Evolutionary conservation across 2,113 vertebrate genomes (phyloP), one percentile per base, ranked within the genome.

Genomic region (Brienomyrus brachyistius): DNA sequence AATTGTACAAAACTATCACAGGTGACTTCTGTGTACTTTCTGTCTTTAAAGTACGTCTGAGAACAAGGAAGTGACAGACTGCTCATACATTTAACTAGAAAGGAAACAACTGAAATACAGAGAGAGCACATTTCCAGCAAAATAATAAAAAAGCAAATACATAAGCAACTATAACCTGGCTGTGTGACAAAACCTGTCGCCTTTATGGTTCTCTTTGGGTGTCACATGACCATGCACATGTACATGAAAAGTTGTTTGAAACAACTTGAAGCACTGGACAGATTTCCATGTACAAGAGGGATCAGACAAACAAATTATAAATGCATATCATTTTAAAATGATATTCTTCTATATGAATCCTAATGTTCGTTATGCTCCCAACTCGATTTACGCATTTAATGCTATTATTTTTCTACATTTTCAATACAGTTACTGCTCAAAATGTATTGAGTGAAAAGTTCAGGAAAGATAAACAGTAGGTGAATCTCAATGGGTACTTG

Each of bases 241-340:
- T 97, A 97, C 96, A 97, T 96, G 96, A 96, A 97, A 98, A 97
- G 97, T 97, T 97, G 96, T 96, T 95, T 91, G 89, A 90, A 95
- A 97, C 97, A 98, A 97, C 97, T 97, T 97, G 94, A 94, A 94
- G 96, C 92, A 51, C 95, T 93, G 92, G 93, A 97, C 92, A 94
- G 95, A 96, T 95, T 91, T 98, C 97, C 97, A 98, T 98, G 98
- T 99, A 99, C 97, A 97, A 95, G 92, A 93, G 94, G 95, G 95
- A 95, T 95, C 95, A 96, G 94, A 96, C 94, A 96, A 86, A 96
- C 74, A 90, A 90, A 92, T 91, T 91, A 92, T 95, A 93, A 93
- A 93, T 11, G 56, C 87, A 90, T 93, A 96, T 97, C 98, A 98
- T 98, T 98, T 98, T 96, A 97, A 95, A 96, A 96, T 97, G 97